phyloP scores from a whole-genome alignment of 2,113 vertebrate genomes.

The Apus apus region DNA sequence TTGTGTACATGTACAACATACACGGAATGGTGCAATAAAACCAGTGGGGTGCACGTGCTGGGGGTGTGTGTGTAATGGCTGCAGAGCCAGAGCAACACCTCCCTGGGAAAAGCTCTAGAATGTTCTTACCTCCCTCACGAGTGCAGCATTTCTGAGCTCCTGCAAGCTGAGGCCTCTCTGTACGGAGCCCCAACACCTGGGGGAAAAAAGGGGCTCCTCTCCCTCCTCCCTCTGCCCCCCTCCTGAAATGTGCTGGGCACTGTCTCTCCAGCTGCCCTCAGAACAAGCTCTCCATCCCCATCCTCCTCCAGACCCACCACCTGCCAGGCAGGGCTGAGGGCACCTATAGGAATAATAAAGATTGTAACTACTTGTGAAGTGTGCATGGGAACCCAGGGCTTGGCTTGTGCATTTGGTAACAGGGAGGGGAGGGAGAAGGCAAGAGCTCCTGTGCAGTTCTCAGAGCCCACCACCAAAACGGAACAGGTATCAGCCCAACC shows the following conservation, averaged over 20 bases:
- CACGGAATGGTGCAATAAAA: slow-evolving; percentile 36
- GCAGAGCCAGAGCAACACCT: background rate
- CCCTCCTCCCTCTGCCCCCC: background rate
- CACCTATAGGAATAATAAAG: background rate
- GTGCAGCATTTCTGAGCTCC: fast-evolving
- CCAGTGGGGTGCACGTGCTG: background rate
- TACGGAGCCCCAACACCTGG: background rate
- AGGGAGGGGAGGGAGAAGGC: background rate
- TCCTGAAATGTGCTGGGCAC: fast-evolving
- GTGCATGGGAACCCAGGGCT: background rate
- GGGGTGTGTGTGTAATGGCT: fast-evolving
- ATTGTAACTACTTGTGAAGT: background rate
- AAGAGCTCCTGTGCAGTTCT: background rate
- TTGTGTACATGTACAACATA: background rate
- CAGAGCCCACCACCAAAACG: background rate
- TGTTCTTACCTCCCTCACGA: background rate
- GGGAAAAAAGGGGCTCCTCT: background rate
- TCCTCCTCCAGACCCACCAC: fast-evolving
- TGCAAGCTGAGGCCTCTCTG: too few relatives aligned
- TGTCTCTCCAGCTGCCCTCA: background rate
- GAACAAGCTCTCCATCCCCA: background rate
- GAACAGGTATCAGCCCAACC: background rate
- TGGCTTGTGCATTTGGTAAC: background rate
- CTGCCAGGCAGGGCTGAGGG: background rate
- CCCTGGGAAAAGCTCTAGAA: background rate